A percentile compares a stretch with the other conserved stretches of the same genome.
Evolutionary conservation across 2,113 vertebrate genomes (phyloP).

Genomic region (Eurystomus gularis): DNA sequence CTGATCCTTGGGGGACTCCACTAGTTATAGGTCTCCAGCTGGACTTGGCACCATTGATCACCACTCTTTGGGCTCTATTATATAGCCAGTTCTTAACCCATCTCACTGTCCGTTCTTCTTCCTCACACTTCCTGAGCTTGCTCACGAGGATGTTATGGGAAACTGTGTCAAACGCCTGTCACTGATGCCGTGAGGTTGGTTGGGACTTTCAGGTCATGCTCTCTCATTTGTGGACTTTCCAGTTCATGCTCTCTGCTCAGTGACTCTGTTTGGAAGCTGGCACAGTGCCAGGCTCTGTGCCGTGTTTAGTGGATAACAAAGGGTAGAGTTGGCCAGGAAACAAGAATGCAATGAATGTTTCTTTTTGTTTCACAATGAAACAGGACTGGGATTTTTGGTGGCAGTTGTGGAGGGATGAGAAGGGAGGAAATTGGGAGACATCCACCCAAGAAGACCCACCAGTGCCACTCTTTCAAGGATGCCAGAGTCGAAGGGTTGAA

Average conservation of each 20-base stretch:
- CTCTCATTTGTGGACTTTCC: not conserved
- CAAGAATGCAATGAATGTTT: not conserved
- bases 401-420: not conserved
- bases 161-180: no score
- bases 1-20: no score
- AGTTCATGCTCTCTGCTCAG: not conserved
- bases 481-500: not conserved
- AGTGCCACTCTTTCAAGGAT: not conserved
- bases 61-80: no score
- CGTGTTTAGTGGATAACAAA: not conserved
- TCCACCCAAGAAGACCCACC: not conserved
- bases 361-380: not conserved
- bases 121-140: no score
- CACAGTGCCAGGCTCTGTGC: not conserved
- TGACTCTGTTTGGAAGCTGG: not conserved
- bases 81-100: no score
- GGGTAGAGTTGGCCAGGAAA: constrained; percentile 5
- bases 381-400: not conserved
- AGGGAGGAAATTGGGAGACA: not conserved
- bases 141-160: no score
- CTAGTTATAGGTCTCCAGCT: no score
- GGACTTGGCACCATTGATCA: no score
- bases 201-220: not conserved
- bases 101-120: no score
- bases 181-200: accelerated